phyloP scores from a whole-genome alignment of 2,888 invertebrate species.

The Rhabditoides inermis region DNA sequence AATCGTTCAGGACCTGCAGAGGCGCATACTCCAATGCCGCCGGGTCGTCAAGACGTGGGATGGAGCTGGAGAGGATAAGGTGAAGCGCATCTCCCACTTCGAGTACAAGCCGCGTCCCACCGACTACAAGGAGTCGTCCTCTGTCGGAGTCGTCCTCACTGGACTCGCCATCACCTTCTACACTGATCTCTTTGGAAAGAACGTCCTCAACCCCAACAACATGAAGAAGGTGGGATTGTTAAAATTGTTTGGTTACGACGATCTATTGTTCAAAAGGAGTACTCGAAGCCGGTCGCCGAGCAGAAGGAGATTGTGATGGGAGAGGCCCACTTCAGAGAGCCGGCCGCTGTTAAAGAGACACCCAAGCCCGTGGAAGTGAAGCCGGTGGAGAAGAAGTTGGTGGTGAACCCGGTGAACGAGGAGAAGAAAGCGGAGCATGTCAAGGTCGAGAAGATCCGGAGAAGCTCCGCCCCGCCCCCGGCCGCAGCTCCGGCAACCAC shows the following conservation, averaged over 20 bases:
- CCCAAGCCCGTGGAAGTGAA: not conserved
- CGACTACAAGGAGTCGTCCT: conserved; percentile 19
- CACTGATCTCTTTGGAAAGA: conserved; percentile 6
- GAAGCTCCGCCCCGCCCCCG: conserved; percentile 5
- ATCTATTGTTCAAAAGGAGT: too few species aligned
- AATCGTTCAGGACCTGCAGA: too few species aligned
- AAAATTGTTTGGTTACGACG: not conserved
- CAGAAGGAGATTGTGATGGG: too few species aligned
- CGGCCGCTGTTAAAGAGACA: not conserved
- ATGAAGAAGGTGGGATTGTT: not conserved
- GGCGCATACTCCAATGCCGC: too few species aligned
- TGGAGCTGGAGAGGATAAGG: too few species aligned
- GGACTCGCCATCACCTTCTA: conserved; percentile 14
- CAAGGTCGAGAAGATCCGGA: not conserved
- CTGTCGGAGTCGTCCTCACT: conserved; percentile 23
- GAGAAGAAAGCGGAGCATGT: conserved; percentile 6
- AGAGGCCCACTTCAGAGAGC: not conserved
- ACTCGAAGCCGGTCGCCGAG: too few species aligned
- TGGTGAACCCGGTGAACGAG: conserved; percentile 1
- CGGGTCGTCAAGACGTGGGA: too few species aligned
- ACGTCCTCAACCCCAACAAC: not conserved
- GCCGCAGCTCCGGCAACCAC: not conserved
- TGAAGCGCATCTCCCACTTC: conserved; percentile 2
- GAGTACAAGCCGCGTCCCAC: conserved; percentile 15
- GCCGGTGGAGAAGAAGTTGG: not conserved